Evolutionary conservation across 2,113 vertebrate species (phyloP).

Genomic region (Gobiocypris rarus): DNA sequence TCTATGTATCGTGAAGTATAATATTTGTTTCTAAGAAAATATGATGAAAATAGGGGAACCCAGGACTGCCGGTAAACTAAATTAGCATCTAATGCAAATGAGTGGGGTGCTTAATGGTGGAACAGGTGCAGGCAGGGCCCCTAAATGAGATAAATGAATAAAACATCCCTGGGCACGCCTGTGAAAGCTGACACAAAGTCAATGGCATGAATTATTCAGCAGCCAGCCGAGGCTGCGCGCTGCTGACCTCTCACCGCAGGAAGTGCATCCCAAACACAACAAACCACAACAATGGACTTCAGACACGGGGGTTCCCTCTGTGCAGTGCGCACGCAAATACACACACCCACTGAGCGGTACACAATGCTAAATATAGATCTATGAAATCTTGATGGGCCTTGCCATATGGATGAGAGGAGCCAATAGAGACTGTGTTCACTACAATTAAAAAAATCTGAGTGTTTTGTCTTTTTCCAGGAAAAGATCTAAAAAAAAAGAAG

Average conservation of each 20-base stretch:
- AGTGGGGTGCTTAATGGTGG: constrained; percentile 92
- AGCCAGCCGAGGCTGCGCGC: constrained; percentile 81
- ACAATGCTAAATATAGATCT: constrained; percentile 44
- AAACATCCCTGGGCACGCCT: constrained; percentile 85
- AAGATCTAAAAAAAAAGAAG: too few relatives aligned
- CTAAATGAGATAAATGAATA: constrained; percentile 99
- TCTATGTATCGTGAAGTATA: constrained; percentile 28
- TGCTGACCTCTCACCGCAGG: constrained; percentile 87
- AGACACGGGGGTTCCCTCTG: constrained; percentile 49
- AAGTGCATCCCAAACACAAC: constrained; percentile 69
- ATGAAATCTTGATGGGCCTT: constrained; percentile 32
- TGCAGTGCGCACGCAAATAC: constrained; percentile 8
- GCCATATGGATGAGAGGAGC: constrained; percentile 20
- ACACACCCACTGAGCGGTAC: background rate
- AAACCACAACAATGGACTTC: constrained; percentile 60
- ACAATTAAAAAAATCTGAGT: background rate
- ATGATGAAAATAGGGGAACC: constrained; percentile 48
- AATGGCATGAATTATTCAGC: constrained; percentile 98
- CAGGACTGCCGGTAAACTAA: constrained; percentile 83
- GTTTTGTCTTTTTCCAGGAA: background rate
- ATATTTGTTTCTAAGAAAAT: constrained; percentile 55
- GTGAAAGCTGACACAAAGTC: constrained; percentile 90
- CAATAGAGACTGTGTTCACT: constrained; percentile 1
- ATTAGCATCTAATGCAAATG: constrained; percentile 98
- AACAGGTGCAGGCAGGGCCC: constrained; percentile 95